phyloP scores from a whole-genome alignment of 2,113 vertebrate species.

The Bufo gargarizans region DNA sequence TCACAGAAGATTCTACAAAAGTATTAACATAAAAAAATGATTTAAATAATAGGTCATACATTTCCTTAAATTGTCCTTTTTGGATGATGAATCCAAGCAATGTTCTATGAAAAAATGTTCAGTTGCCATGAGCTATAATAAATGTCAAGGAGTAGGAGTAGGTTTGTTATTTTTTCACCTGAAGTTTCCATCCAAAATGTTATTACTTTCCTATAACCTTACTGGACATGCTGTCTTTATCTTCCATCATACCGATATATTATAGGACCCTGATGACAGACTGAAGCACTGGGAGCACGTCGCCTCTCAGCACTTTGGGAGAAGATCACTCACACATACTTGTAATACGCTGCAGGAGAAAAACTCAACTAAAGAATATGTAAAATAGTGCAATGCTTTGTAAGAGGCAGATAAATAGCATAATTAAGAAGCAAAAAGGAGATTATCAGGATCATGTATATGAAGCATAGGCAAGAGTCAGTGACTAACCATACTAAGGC shows the following conservation, averaged over 20 bases:
- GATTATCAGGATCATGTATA: no score
- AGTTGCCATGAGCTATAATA: not conserved
- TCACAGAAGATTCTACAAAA: no score
- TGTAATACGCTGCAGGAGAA: not conserved
- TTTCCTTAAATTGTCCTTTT: not conserved
- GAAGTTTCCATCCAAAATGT: not conserved
- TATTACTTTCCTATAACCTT: not conserved
- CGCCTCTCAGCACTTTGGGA: conserved; percentile 11
- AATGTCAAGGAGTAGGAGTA: not conserved
- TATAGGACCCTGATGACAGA: conserved; percentile 40
- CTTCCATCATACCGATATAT: not conserved
- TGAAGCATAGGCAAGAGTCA: no score
- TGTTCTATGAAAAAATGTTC: not conserved
- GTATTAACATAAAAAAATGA: no score
- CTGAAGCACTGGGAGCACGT: conserved; percentile 15
- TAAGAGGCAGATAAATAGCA: no score
- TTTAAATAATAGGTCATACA: not conserved
- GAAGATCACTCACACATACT: conserved; percentile 17
- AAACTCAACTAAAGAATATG: not conserved
- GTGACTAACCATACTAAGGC: no score
- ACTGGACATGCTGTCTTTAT: not conserved
- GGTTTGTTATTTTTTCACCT: not conserved
- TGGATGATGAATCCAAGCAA: not conserved
- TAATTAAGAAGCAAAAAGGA: no score
- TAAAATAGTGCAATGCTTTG: not conserved